A percentile compares a stretch with the other conserved stretches of the same genome.
Evolutionary conservation across 2,113 vertebrate genomes (phyloP).

Genomic region (Peromyscus polionotus): DNA sequence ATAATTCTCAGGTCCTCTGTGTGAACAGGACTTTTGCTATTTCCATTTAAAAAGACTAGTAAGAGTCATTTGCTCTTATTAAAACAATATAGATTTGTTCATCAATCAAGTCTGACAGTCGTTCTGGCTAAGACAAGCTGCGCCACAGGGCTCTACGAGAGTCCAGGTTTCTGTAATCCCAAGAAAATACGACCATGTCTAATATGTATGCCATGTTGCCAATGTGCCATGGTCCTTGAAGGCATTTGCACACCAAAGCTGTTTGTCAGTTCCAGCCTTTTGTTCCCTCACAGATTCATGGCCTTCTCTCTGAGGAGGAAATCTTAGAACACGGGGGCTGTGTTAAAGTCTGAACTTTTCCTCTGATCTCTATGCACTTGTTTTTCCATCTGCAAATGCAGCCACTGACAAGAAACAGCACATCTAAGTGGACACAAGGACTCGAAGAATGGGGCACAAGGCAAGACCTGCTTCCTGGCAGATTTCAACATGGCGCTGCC

Average conservation of each 20-base stretch:
- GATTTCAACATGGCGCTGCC: neutral
- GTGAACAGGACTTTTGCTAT: neutral
- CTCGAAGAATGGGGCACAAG: neutral
- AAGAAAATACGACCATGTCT: neutral
- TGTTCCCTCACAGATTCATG: accelerated
- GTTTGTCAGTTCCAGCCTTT: neutral
- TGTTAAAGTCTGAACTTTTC: neutral
- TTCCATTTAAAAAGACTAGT: neutral
- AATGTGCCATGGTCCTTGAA: neutral
- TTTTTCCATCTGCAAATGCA: neutral
- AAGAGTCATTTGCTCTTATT: neutral
- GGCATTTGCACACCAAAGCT: neutral
- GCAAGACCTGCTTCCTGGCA: neutral
- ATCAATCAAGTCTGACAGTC: neutral
- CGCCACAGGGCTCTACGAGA: neutral
- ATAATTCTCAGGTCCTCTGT: neutral
- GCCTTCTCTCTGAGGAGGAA: neutral
- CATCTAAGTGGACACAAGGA: neutral
- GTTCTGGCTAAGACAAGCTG: too few relatives aligned
- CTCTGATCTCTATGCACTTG: neutral
- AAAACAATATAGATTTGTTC: neutral
- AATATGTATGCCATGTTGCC: too few relatives aligned
- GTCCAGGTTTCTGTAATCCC: neutral
- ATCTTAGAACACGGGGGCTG: neutral
- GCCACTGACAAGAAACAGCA: neutral